Evolutionary conservation across 2,113 vertebrate species (phyloP), one percentile per base, ranked within the genome.

Genomic region (Myanophis thanlyinensis): DNA sequence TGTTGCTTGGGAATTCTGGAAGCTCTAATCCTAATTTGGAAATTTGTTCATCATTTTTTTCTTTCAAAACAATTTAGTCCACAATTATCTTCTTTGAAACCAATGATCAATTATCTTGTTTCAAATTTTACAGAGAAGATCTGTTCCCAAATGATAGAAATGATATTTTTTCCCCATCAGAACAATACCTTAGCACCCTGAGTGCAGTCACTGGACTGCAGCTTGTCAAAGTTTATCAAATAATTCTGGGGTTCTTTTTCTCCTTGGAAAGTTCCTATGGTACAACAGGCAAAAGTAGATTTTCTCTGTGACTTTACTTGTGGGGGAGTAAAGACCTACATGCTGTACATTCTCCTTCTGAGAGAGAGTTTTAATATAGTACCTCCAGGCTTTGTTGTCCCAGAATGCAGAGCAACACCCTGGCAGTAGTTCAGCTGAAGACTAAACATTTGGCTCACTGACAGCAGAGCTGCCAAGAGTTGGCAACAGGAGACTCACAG

Each of bases 371-470:
- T 95, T 95, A 94, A 96, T 87, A 96, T 95, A 88, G 96, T 95
- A 96, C 96, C 97, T 97, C 95, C 96, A 93, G 97, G 97, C 97
- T 97, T 93, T 95, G 49, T n/a, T 92, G 97, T 96, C 98, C 99
- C 98, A 99, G 97, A 98, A 98, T 99, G 98, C 98, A 98, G 96
- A 86, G 97, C 98, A 96, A 96, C 93, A 94, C 95, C 96, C 98
- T 99, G 98, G 99, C 99, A 98, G 98, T 97, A 97, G 97, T 98
- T 99, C 98, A 99, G 98, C 98, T 97, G 98, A 98, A 98, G 98
- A 98, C 99, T 99, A 99, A 99, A 99, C 98, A 98, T 98, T 99
- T 99, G 99, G 99, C 98, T 98, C 97, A 12, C 96, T 98, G 98
- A 99, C 99, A 99, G 98, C 97, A 97, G 98, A 98, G 98, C 98